Evolutionary conservation across 1,140 invertebrate species (phyloP).

Genomic region (Helicoverpa zea): DNA sequence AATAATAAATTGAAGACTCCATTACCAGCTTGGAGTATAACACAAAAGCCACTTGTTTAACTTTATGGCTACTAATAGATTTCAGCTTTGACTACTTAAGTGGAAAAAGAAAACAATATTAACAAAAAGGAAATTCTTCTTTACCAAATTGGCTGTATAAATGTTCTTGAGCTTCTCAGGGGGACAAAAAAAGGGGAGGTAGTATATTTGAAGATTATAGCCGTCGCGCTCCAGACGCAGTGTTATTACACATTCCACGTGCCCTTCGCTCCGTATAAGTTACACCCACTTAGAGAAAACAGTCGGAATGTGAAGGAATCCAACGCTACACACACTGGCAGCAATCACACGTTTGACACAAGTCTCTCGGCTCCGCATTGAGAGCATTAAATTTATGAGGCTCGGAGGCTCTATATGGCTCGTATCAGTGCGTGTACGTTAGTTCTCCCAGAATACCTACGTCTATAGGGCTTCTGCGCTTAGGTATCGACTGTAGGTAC

Average conservation of each 20-base stretch:
- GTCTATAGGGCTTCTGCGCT: constrained; percentile 6
- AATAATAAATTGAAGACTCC: constrained; percentile 14
- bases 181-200: constrained; percentile 9
- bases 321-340: constrained; percentile 9
- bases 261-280: constrained; percentile 40
- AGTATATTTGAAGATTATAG: constrained; percentile 34
- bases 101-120: constrained; percentile 37
- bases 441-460: not conserved
- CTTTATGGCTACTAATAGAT: constrained; percentile 20
- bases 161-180: constrained; percentile 5
- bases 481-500: not conserved
- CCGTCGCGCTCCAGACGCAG: constrained; percentile 29
- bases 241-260: constrained; percentile 53
- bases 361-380: constrained; percentile 6
- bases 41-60: constrained; percentile 21
- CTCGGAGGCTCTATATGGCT: not conserved
- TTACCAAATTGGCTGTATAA: constrained; percentile 27
- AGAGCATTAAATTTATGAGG: constrained; percentile 23
- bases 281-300: constrained; percentile 55
- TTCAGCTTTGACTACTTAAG: constrained; percentile 21
- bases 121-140: constrained; percentile 37
- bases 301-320: constrained; percentile 48
- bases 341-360: constrained; percentile 29
- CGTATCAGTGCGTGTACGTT: constrained; percentile 2
- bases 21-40: not conserved